These are phyloP conservation scores for Marcusenius ussheri DNA, from an alignment of 2,113 vertebrate genomes.

Conservation along the genomic window DNA sequence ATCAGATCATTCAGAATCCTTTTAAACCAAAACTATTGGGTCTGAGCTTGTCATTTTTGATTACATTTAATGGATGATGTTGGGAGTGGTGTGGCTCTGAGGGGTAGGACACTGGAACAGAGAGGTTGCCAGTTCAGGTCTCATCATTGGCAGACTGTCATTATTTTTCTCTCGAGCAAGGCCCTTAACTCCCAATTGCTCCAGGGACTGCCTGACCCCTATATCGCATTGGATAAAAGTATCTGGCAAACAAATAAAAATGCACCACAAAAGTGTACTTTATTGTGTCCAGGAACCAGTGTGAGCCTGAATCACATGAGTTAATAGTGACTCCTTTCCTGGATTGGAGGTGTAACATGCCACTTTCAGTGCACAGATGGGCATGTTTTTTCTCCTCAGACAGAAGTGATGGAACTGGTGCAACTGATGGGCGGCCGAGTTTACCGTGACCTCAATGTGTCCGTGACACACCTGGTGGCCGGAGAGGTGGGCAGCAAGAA, in stretches of 20 bases:
- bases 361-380: neutral
- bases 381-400: conserved; percentile 50
- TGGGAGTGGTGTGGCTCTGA: neutral
- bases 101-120: neutral
- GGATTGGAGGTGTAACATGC: neutral
- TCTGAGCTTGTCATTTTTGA: neutral
- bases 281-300: neutral
- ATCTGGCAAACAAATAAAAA: neutral
- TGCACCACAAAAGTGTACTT: neutral
- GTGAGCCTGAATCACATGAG: neutral
- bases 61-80: neutral
- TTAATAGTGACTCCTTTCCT: neutral
- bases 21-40: neutral
- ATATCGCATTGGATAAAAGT: neutral
- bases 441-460: conserved; percentile 78
- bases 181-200: neutral
- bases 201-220: neutral
- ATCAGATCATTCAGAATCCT: neutral
- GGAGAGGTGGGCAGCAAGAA: conserved; percentile 98
- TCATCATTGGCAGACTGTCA: neutral
- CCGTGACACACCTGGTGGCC: conserved; percentile 90
- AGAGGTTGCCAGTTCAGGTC: neutral
- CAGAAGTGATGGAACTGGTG: conserved; percentile 82
- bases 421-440: conserved; percentile 89
- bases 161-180: neutral